phyloP scores from a whole-genome alignment of 2,113 vertebrate genomes.

The Progne subis region DNA sequence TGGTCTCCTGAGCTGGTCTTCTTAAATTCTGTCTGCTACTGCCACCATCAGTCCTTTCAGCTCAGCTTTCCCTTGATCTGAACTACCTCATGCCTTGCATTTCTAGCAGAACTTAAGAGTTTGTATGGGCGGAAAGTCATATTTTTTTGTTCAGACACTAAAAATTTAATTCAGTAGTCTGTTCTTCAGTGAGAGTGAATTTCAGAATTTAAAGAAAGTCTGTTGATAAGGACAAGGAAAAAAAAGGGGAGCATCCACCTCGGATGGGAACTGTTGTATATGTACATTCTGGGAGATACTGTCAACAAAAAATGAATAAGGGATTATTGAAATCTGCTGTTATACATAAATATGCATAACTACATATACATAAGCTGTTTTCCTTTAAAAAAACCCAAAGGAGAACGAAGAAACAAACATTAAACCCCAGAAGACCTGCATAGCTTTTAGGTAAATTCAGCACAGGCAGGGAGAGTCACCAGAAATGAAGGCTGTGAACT shows the following conservation, averaged over 20 bases:
- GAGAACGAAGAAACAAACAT: not conserved
- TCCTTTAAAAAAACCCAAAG: not conserved
- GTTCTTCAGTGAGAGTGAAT: not conserved
- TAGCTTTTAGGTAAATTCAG: not conserved
- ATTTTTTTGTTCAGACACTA: not conserved
- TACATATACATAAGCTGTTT: not conserved
- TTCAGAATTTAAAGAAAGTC: not conserved
- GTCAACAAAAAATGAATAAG: not conserved
- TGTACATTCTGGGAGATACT: not conserved
- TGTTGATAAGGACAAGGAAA: not conserved
- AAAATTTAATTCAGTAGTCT: not conserved
- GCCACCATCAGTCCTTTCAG: conserved; percentile 24
- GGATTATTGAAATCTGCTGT: not conserved
- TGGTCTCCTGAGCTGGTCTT: not conserved
- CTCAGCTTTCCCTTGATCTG: not conserved
- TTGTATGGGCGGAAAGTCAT: not conserved
- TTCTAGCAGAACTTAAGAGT: not conserved
- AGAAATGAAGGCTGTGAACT: not conserved
- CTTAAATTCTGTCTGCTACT: conserved; percentile 13
- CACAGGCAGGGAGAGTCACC: not conserved
- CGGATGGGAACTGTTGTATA: not conserved
- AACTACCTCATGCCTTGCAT: not conserved
- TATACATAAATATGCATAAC: not conserved
- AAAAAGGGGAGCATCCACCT: not conserved
- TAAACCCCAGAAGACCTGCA: not conserved